These are phyloP conservation scores for Ciconia stormi DNA, from an alignment of 2,113 vertebrate species.

Conservation along the genomic window DNA sequence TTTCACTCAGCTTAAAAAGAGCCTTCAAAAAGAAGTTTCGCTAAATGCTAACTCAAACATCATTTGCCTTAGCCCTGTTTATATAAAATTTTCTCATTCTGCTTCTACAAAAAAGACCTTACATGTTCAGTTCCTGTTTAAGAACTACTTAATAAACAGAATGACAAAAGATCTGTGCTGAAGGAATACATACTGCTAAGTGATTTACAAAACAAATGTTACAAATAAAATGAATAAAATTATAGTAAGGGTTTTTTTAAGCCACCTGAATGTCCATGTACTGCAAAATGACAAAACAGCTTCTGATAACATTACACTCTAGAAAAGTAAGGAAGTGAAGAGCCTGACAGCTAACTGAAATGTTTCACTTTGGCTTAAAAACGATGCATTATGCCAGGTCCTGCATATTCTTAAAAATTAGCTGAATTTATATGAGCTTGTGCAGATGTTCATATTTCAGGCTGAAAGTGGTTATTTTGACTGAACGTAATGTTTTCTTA, in stretches of 20 bases:
- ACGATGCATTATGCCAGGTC: neutral
- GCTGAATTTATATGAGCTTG: neutral
- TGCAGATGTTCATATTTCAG: neutral
- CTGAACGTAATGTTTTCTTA: neutral
- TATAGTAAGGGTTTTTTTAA: neutral
- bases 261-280: neutral
- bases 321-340: neutral
- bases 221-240: neutral
- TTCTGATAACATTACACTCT: neutral
- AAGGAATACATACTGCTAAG: neutral
- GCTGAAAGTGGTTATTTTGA: neutral
- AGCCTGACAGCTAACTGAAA: neutral
- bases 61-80: neutral
- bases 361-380: neutral
- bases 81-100: neutral
- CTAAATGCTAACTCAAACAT: neutral
- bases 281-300: neutral
- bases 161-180: neutral
- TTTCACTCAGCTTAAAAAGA: neutral
- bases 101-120: neutral
- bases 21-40: neutral
- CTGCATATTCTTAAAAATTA: neutral
- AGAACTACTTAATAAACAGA: neutral
- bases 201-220: neutral
- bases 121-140: neutral